Percentiles rank a stretch among this genome's conserved stretches.
Evolutionary conservation across 2,888 invertebrate genomes (phyloP).

Genomic region (Drosophila mimetica): DNA sequence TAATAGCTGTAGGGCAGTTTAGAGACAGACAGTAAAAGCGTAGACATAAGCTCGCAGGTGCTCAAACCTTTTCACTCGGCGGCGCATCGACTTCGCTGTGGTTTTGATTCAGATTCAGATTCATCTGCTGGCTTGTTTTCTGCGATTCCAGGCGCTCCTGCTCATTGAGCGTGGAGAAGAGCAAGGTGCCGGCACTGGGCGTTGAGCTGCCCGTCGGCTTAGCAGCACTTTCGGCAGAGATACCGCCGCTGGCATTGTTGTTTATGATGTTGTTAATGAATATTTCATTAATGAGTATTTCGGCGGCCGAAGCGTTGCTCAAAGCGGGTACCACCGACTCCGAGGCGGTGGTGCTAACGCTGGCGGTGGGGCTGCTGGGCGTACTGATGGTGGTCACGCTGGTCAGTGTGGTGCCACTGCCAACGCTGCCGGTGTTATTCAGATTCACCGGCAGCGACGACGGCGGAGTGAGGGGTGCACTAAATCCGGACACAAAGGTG

Average conservation of each 20-base stretch:
- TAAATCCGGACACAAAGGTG: constrained; percentile 80
- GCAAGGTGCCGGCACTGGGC: constrained; percentile 79
- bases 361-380: constrained; percentile 57
- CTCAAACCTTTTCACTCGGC: constrained; percentile 82
- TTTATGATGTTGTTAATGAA: constrained; percentile 84
- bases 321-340: constrained; percentile 63
- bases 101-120: constrained; percentile 47
- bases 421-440: constrained; percentile 50
- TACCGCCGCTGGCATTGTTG: constrained; percentile 68
- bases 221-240: constrained; percentile 46
- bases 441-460: constrained; percentile 62
- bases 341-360: constrained; percentile 41
- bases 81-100: constrained; percentile 70
- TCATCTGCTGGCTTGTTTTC: constrained; percentile 44
- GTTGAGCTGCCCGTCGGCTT: constrained; percentile 51
- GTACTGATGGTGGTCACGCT: constrained; percentile 68
- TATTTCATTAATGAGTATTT: constrained; percentile 84
- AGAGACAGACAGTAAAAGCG: constrained; percentile 55
- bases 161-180: constrained; percentile 81
- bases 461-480: constrained; percentile 59
- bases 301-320: constrained; percentile 81
- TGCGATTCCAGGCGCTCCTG: constrained; percentile 80
- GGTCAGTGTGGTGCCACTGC: constrained; percentile 44
- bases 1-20: constrained; percentile 45
- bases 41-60: constrained; percentile 32